A percentile compares a stretch with the other conserved stretches of the same genome.
These are phyloP conservation scores for Tenthredo livida DNA, from an alignment of 2,888 invertebrate species.

Conservation along the genomic window DNA sequence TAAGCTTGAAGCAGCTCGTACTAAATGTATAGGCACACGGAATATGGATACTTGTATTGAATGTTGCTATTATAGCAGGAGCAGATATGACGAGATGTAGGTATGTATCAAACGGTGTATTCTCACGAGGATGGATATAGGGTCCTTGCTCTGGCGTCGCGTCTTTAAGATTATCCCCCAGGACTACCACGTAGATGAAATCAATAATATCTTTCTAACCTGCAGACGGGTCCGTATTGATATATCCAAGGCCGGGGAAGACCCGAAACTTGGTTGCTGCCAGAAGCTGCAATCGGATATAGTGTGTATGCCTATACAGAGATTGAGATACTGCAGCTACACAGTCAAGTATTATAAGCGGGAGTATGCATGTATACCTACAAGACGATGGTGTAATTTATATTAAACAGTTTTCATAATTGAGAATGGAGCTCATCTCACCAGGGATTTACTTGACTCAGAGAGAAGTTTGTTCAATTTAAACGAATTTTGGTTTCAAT, in stretches of 20 bases:
- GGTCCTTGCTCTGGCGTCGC: neutral
- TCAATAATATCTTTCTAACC: conserved; percentile 24
- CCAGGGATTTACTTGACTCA: neutral
- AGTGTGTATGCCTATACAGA: neutral
- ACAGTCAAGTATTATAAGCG: neutral
- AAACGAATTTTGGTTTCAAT: too few species aligned
- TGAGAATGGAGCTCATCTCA: neutral
- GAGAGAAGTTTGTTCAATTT: too few species aligned
- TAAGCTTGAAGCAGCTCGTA: neutral
- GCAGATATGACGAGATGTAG: neutral
- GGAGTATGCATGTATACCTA: neutral
- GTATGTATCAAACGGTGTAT: neutral
- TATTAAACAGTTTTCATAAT: neutral
- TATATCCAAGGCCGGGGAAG: neutral
- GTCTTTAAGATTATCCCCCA: neutral
- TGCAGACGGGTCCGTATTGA: neutral
- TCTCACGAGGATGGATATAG: neutral
- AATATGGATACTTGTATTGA: too few species aligned
- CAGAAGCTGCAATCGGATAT: neutral
- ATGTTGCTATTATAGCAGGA: neutral
- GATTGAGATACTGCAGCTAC: neutral
- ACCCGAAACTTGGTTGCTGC: neutral
- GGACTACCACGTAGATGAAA: neutral
- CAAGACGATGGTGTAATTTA: neutral
- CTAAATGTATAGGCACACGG: neutral